Evolutionary conservation across 2,113 vertebrate genomes (phyloP), one percentile per base, ranked within the genome.

Genomic region (Corvus hawaiiensis): DNA sequence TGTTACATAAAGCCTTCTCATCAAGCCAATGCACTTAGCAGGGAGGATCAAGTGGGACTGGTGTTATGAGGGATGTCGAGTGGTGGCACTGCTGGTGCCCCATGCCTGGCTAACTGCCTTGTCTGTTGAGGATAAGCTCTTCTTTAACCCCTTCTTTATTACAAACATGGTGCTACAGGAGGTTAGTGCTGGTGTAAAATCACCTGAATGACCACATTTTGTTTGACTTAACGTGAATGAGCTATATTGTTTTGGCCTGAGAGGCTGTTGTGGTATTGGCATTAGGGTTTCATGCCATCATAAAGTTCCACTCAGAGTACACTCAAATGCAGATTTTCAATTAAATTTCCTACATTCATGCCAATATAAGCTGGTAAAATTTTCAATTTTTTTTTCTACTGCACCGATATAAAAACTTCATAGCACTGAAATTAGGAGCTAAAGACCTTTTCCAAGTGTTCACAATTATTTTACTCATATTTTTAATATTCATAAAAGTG

Each of bases 401-500:
- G 26, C 35, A 80, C 73, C 41, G 10, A 62, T 84, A 84, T 84
- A 90, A 97, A 96, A 94, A 93, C 72, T 88, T 95, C 82, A 74
- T 86, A 79, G 73, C 54, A 77, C 41, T 80, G 84, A 96, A 97
- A 96, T 94, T 86, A 88, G 88, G 69, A 97, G 84, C 56, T 94
- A 93, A 97, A 96, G 92, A 94, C 87, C 87, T 93, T 96, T 96
- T 90, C 87, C 82, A 93, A 96, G 87, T 90, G 64, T 93, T 97
- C 93, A 95, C 93, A 95, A 97, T 96, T 97, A 97, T 95, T 97
- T 96, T 97, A 93, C 83, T 82, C 74, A 62, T 96, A 94, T 94
- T 96, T 97, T 97, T 97, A 97, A 96, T 97, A 97, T 97, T 97
- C 97, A 97, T 97, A 96, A 95, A 97, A 97, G 69, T 97, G 92